Evolutionary conservation across 2,797 vertebrate species (phyloP).

Genomic region (Enteromius radiatus): DNA sequence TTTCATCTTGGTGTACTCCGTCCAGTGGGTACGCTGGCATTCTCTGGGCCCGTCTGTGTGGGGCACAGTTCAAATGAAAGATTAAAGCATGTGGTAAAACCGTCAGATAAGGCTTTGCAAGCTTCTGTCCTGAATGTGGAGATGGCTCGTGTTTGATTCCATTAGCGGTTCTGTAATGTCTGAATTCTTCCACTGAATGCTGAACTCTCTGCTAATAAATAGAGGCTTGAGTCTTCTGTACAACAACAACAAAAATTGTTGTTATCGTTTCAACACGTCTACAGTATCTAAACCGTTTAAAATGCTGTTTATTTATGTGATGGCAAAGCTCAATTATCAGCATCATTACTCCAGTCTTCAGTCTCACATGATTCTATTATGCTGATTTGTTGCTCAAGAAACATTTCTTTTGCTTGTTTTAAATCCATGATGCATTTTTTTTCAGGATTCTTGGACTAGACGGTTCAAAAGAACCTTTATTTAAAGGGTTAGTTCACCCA

Average conservation of each 20-base stretch:
- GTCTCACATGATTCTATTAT: neutral
- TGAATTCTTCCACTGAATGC: neutral
- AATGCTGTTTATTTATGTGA: neutral
- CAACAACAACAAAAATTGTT: neutral
- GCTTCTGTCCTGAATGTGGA: neutral
- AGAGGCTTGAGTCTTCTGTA: neutral
- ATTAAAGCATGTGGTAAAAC: neutral
- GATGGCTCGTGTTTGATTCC: neutral
- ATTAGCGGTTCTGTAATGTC: neutral
- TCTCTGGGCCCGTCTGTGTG: constrained; percentile 16
- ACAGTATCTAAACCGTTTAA: neutral
- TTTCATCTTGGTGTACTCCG: constrained; percentile 1
- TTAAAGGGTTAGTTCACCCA: no score
- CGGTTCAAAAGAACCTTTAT: neutral
- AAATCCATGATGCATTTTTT: neutral
- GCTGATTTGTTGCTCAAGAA: neutral
- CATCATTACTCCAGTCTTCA: no score
- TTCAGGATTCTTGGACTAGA: neutral
- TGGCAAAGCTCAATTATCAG: neutral
- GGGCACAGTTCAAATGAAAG: constrained; percentile 27
- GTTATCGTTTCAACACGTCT: neutral
- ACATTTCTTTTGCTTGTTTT: no score
- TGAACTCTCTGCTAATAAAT: no score
- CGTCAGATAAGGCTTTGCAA: neutral
- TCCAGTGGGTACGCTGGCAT: constrained; percentile 15